Percentiles rank a stretch among this genome's conserved stretches.
Evolutionary conservation across 1,140 invertebrate genomes (phyloP).

Genomic region (Drosophila willistoni): DNA sequence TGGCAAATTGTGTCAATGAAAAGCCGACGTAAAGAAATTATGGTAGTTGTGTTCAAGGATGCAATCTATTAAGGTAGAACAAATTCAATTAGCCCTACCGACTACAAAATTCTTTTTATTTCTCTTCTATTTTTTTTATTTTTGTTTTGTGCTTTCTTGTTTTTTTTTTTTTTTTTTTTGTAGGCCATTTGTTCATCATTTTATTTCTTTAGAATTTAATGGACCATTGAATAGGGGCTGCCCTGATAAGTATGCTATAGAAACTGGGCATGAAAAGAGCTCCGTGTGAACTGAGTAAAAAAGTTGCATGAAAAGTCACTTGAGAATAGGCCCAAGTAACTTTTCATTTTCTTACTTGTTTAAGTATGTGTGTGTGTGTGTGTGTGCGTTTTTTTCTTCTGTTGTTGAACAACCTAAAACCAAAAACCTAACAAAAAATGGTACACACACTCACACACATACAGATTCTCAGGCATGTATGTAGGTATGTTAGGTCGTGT

Average conservation of each 20-base stretch:
- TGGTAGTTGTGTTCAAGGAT: not conserved
- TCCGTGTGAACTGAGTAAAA: constrained; percentile 7
- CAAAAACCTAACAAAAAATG: constrained; percentile 2
- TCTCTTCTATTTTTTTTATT: not conserved
- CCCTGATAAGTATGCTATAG: constrained; percentile 3
- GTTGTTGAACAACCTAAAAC: not conserved
- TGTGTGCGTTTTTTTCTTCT: not conserved
- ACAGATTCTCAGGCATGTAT: not conserved
- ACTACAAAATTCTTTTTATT: constrained; percentile 1
- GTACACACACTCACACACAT: not conserved
- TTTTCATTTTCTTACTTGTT: constrained; percentile 2
- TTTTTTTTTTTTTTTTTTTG: not conserved
- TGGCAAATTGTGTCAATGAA: not conserved
- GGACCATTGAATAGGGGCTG: constrained; percentile 24
- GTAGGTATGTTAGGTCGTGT: not conserved
- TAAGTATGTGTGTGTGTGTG: not conserved
- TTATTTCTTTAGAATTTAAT: constrained; percentile 33
- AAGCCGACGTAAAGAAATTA: not conserved
- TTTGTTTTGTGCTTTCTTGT: not conserved
- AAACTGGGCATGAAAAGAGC: constrained; percentile 14
- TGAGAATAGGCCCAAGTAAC: constrained; percentile 5
- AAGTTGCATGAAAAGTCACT: constrained; percentile 11
- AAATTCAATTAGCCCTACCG: not conserved
- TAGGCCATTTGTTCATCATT: not conserved
- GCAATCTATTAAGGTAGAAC: not conserved